Conservation (phyloP, 30 jellyfish, hydroid and myxozoan species). For the Clytia hemisphaerica region DNA sequence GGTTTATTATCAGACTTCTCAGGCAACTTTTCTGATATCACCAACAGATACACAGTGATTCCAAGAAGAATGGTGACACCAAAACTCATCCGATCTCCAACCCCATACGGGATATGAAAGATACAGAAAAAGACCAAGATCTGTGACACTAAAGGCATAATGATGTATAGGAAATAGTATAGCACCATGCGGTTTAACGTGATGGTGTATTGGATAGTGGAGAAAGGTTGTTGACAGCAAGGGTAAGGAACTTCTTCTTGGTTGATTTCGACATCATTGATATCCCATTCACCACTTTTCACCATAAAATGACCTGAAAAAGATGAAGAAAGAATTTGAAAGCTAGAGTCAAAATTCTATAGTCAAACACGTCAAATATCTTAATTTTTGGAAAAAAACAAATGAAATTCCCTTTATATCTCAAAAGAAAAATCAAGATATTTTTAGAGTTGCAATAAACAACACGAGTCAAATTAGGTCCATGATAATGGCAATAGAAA, state of each 20-base stretch:
- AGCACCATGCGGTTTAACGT: conserved; percentile 32
- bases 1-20: conserved; percentile 53
- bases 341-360: too few relatives aligned
- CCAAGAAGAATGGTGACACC: conserved; percentile 66
- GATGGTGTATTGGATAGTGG: conserved; percentile 23
- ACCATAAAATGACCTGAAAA: conserved; percentile 25
- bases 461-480: too few relatives aligned
- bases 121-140: conserved; percentile 18
- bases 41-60: conserved; percentile 52
- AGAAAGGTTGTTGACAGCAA: conserved; percentile 47
- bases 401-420: too few relatives aligned
- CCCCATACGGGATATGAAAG: conserved; percentile 64
- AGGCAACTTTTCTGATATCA: conserved; percentile 57
- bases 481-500: too few relatives aligned
- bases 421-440: too few relatives aligned
- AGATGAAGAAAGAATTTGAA: not conserved
- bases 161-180: conserved; percentile 43
- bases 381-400: too few relatives aligned
- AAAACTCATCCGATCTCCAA: conserved; percentile 77
- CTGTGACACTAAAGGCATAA: conserved; percentile 48
- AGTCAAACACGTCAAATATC: too few relatives aligned
- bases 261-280: not conserved
- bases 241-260: not conserved
- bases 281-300: conserved; percentile 41
- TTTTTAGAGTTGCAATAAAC: too few relatives aligned